phyloP scores from a whole-genome alignment of 1,140 invertebrate genomes.

The Fopius arisanus region DNA sequence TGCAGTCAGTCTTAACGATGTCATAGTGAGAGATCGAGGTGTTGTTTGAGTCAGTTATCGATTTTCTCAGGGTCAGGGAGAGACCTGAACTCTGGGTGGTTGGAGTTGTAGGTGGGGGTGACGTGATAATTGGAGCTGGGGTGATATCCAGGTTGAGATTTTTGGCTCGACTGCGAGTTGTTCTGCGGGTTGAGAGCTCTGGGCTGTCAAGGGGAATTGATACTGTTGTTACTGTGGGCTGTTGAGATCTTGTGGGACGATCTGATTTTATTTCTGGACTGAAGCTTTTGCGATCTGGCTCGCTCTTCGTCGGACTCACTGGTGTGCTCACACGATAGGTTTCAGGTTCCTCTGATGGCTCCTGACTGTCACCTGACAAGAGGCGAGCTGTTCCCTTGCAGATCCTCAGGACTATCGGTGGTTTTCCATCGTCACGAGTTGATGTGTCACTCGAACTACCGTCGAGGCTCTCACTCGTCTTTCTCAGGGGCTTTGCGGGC shows the following conservation, averaged over 20 bases:
- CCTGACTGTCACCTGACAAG: conserved; percentile 55
- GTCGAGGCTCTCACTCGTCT: conserved; percentile 42
- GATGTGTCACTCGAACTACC: conserved; percentile 36
- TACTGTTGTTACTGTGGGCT: conserved; percentile 50
- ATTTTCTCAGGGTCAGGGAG: conserved; percentile 59
- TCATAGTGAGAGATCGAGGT: conserved; percentile 69
- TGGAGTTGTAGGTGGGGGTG: conserved; percentile 42
- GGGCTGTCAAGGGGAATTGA: conserved; percentile 57
- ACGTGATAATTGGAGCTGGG: conserved; percentile 8
- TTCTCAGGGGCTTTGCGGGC: conserved; percentile 40
- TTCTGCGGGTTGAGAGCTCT: conserved; percentile 51
- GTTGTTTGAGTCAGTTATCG: conserved; percentile 64
- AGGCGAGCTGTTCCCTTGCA: conserved; percentile 71
- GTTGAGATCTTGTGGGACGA: conserved; percentile 10
- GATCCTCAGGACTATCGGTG: conserved; percentile 75
- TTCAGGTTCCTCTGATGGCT: conserved; percentile 46
- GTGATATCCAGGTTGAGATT: conserved; percentile 51
- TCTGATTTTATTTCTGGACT: conserved; percentile 41
- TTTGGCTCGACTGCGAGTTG: conserved; percentile 58
- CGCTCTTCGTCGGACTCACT: conserved; percentile 47
- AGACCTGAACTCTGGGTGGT: conserved; percentile 53
- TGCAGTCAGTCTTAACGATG: conserved; percentile 63
- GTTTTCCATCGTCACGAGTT: conserved; percentile 64
- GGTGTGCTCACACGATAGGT: conserved; percentile 56
- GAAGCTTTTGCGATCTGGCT: conserved; percentile 43